Conservation (phyloP, 2,113 vertebrate species). For the Lophius piscatorius region DNA sequence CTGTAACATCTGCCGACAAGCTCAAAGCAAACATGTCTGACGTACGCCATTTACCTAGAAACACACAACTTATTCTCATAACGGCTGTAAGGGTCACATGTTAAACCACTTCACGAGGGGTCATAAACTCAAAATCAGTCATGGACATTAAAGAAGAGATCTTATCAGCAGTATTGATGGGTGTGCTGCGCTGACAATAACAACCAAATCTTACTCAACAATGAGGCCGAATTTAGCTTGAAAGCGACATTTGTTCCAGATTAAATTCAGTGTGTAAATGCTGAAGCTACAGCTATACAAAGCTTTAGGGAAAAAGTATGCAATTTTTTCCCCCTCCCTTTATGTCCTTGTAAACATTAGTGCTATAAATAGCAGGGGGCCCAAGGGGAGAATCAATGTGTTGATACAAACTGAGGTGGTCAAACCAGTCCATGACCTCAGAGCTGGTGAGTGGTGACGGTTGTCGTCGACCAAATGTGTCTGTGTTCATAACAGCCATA, state of each 20-base stretch:
- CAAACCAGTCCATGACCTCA: conserved; percentile 69
- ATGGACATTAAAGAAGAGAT: conserved; percentile 55
- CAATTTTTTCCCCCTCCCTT: conserved; percentile 35
- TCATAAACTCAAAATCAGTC: conserved; percentile 56
- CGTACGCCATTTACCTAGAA: conserved; percentile 33
- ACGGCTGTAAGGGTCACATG: conserved; percentile 40
- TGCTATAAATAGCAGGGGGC: conserved; percentile 66
- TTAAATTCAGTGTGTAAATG: background rate
- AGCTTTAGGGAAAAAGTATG: conserved; percentile 13
- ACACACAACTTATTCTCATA: no score
- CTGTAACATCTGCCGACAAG: conserved; percentile 55
- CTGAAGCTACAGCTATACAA: conserved; percentile 8
- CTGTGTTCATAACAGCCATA: conserved; percentile 4
- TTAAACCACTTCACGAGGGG: conserved; percentile 53
- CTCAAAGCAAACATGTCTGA: no score
- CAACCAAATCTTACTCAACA: conserved; percentile 25
- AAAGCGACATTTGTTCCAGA: conserved; percentile 3
- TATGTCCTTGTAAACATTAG: conserved; percentile 60
- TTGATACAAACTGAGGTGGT: conserved; percentile 62
- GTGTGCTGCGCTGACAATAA: conserved; percentile 33
- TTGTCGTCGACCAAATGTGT: conserved; percentile 42
- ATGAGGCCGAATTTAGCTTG: conserved; percentile 7
- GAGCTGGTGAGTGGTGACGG: conserved; percentile 45
- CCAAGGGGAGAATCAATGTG: conserved; percentile 60
- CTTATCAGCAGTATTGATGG: conserved; percentile 30